These are phyloP conservation scores for Mormyrus hasselquistii DNA, from an alignment of 2,797 vertebrate genomes.

Conservation along the genomic window DNA sequence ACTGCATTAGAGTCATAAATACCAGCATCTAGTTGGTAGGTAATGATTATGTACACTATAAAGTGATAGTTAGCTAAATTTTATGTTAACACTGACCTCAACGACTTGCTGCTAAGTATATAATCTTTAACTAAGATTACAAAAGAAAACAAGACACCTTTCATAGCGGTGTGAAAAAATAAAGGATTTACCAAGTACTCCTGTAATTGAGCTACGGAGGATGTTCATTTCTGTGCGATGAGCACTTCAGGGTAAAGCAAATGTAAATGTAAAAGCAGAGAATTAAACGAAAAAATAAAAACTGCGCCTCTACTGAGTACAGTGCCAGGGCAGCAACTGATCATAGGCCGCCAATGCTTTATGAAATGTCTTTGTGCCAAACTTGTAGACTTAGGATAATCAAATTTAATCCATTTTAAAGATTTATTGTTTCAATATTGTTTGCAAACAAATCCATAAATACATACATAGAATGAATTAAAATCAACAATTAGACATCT, in stretches of 20 bases:
- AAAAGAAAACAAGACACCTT: not conserved
- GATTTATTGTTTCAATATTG: not conserved
- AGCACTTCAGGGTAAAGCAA: not conserved
- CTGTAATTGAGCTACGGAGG: not conserved
- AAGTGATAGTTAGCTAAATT: not conserved
- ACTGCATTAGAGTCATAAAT: not conserved
- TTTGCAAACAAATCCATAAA: not conserved
- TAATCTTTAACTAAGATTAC: not conserved
- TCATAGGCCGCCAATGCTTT: not conserved
- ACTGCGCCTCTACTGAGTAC: not conserved
- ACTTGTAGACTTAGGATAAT: not conserved
- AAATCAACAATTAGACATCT: not conserved
- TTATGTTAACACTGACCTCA: not conserved
- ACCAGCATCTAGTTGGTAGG: not conserved
- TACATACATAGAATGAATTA: not conserved
- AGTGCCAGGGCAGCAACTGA: not conserved
- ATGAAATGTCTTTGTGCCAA: not conserved
- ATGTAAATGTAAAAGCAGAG: not conserved
- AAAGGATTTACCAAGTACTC: not conserved
- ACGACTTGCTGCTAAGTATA: not conserved
- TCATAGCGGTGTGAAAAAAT: not conserved
- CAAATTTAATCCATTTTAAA: not conserved
- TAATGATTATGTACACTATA: not conserved
- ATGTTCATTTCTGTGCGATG: constrained; percentile 2
- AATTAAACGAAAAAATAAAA: not conserved